Conservation (phyloP, 2,113 vertebrate species). For the Procavia capensis region DNA sequence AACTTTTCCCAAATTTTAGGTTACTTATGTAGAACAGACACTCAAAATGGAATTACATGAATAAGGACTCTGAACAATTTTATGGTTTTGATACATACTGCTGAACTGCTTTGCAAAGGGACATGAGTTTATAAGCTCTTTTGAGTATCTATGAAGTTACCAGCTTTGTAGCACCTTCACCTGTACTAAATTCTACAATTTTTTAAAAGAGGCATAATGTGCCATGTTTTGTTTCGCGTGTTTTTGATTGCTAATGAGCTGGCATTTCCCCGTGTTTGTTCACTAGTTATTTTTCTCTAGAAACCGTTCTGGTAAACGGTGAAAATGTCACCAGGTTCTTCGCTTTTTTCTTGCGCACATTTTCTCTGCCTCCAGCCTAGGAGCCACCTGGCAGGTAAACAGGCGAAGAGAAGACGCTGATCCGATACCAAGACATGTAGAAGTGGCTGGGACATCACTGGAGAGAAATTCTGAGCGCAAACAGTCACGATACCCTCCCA, state of each 20-base stretch:
- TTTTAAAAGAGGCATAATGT: neutral
- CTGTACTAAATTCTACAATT: neutral
- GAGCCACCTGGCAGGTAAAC: neutral
- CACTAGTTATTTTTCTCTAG: neutral
- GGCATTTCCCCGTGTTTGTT: constrained; percentile 27
- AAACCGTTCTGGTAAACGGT: constrained; percentile 27
- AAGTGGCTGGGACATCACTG: neutral
- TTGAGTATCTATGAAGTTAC: neutral
- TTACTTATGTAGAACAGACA: neutral
- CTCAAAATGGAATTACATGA: constrained; percentile 38
- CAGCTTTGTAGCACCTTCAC: neutral
- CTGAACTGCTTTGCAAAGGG: constrained; percentile 42
- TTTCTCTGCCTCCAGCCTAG: neutral
- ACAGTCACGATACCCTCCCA: neutral
- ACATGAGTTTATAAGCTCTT: neutral
- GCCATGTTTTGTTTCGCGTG: neutral
- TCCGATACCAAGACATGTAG: neutral
- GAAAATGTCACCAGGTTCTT: constrained; percentile 8
- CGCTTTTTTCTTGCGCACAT: neutral
- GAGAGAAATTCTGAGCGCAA: neutral
- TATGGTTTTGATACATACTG: neutral
- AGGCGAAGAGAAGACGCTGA: neutral
- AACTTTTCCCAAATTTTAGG: neutral
- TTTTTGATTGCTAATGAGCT: neutral
- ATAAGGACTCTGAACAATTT: neutral